Evolutionary conservation across 2,113 vertebrate genomes (phyloP).

Genomic region (Forbesichthys papilliferus): DNA sequence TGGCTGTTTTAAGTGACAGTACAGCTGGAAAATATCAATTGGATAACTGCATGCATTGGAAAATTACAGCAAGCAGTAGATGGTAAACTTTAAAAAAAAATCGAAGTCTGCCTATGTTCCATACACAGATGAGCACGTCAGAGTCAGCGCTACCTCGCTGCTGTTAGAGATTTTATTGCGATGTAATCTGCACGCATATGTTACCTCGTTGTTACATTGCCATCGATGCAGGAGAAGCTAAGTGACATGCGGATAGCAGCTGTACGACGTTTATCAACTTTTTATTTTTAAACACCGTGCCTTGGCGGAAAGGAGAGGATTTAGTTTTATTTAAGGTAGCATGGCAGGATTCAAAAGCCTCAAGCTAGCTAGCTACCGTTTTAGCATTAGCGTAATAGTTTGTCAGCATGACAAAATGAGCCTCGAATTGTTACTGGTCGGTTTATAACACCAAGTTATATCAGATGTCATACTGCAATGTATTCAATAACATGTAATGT

Average conservation of each 20-base stretch:
- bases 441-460: not conserved
- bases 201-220: not conserved
- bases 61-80: not conserved
- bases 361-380: conserved; percentile 56
- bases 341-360: conserved; percentile 70
- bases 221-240: conserved; percentile 8
- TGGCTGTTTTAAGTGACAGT: not conserved
- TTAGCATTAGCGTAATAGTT: conserved; percentile 36
- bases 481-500: not conserved
- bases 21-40: not conserved
- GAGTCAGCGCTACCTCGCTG: conserved; percentile 53
- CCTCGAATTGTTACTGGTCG: not conserved
- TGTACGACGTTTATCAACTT: conserved; percentile 71
- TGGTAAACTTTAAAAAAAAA: conserved; percentile 12
- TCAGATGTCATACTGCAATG: accelerated
- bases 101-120: conserved; percentile 25
- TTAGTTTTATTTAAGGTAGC: conserved; percentile 86
- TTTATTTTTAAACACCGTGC: conserved; percentile 81
- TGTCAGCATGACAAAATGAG: conserved; percentile 28
- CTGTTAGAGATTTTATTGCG: conserved; percentile 37
- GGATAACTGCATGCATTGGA: conserved; percentile 7
- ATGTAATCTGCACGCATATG: conserved; percentile 32
- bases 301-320: conserved; percentile 81
- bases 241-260: conserved; percentile 47
- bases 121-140: conserved; percentile 65